phyloP scores from a whole-genome alignment of 2,888 invertebrate species.

The Nomada hirtipes region DNA sequence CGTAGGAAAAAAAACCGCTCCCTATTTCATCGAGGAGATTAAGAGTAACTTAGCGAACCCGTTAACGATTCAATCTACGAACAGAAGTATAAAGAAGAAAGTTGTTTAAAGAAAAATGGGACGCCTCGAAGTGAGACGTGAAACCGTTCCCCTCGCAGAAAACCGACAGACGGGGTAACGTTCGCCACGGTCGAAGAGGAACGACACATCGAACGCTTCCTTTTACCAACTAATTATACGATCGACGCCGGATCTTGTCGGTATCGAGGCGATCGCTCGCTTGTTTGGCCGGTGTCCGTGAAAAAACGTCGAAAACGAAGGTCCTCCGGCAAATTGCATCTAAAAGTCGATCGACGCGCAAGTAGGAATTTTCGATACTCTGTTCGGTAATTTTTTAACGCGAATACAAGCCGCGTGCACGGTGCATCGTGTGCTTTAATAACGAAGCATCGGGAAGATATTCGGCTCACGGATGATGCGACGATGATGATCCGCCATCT shows the following conservation, averaged over 20 bases:
- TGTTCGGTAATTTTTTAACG: slow-evolving; percentile 62
- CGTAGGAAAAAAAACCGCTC: background rate
- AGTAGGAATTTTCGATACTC: slow-evolving; percentile 63
- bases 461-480: slow-evolving; percentile 83
- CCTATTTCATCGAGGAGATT: background rate
- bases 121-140: background rate
- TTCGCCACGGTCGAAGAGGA: background rate
- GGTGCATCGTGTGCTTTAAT: slow-evolving; percentile 60
- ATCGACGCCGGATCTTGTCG: slow-evolving; percentile 36
- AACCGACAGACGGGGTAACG: background rate
- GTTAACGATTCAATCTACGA: background rate
- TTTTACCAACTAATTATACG: slow-evolving; percentile 57
- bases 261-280: slow-evolving; percentile 33
- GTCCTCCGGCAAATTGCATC: slow-evolving; percentile 48
- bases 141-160: background rate
- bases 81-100: background rate
- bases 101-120: background rate
- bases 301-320: slow-evolving; percentile 39
- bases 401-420: slow-evolving; percentile 50
- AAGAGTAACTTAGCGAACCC: background rate
- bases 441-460: slow-evolving; percentile 68
- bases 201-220: slow-evolving; percentile 14
- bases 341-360: slow-evolving; percentile 51
- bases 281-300: slow-evolving; percentile 1
- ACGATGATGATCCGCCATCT: slow-evolving; percentile 84